Percentiles rank a stretch among this genome's conserved stretches.
Conservation (phyloP, 2,888 invertebrate genomes). For the Dynastes grantii region DNA sequence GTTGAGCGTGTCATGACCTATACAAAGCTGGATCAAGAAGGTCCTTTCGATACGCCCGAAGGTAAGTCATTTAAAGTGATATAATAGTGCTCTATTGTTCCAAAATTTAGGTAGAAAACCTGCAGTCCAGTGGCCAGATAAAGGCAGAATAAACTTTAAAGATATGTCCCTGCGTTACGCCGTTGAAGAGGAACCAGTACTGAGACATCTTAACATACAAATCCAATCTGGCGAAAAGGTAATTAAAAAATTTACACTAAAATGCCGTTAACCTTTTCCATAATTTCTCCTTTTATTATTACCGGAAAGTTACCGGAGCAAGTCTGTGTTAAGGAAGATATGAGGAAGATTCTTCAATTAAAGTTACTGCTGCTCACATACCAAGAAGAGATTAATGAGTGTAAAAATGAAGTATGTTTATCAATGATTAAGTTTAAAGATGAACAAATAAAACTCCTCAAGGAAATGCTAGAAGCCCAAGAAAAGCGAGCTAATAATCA, state of each 20-base stretch:
- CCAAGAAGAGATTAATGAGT: not conserved
- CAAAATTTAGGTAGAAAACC: conserved; percentile 75
- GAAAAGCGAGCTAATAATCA: not conserved
- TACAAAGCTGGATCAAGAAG: conserved; percentile 80
- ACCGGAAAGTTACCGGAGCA: not conserved
- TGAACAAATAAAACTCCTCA: not conserved
- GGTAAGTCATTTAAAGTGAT: not conserved
- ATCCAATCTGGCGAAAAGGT: conserved; percentile 78
- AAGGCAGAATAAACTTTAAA: conserved; percentile 75
- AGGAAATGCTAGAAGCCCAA: not conserved
- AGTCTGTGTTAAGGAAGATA: not conserved
- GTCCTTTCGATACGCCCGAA: conserved; percentile 72
- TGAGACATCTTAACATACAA: conserved; percentile 78
- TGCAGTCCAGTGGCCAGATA: conserved; percentile 72
- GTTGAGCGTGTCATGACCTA: conserved; percentile 87
- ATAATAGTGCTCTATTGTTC: conserved; percentile 20
- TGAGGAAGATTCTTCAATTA: not conserved
- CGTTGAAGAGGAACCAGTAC: conserved; percentile 77
- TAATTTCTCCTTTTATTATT: not conserved
- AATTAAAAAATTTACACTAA: not conserved
- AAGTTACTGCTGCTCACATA: not conserved
- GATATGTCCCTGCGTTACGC: conserved; percentile 78
- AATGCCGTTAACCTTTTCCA: not conserved
- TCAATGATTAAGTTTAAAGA: not conserved
- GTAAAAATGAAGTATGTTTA: not conserved